A percentile compares a stretch with the other conserved stretches of the same genome.
Evolutionary conservation across 2,797 vertebrate species (phyloP).

Genomic region (Sternarchorhynchus goeldii): DNA sequence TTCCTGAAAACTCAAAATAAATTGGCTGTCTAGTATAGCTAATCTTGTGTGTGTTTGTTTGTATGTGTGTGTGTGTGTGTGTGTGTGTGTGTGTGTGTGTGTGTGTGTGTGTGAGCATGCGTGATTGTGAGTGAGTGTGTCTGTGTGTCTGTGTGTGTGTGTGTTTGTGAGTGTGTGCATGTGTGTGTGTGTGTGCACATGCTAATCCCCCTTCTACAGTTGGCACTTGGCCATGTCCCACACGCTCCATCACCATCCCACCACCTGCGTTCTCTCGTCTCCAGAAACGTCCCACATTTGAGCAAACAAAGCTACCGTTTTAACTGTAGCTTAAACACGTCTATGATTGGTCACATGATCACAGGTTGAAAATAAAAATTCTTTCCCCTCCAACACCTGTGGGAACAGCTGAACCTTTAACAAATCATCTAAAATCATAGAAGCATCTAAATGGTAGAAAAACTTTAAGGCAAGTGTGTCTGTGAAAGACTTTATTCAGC

Average conservation of each 20-base stretch:
- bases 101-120: slow-evolving; percentile 13
- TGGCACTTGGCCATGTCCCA: no score
- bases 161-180: slow-evolving; percentile 16
- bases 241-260: no score
- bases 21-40: no score
- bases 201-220: no score
- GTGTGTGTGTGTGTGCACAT: slow-evolving; percentile 34
- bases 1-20: no score
- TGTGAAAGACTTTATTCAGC: slow-evolving; percentile 63
- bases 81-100: background rate
- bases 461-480: slow-evolving; percentile 52
- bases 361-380: background rate
- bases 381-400: background rate
- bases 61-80: slow-evolving; percentile 41
- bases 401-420: slow-evolving; percentile 53
- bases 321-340: no score
- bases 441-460: slow-evolving; percentile 40
- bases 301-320: no score
- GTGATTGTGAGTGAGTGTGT: slow-evolving; percentile 37
- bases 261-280: no score
- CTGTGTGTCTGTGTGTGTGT: background rate
- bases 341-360: background rate
- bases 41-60: no score
- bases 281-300: no score
- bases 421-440: slow-evolving; percentile 69